A percentile compares a stretch with the other conserved stretches of the same genome.
phyloP scores from a whole-genome alignment of 1,140 invertebrate species.

The Cyclargus thomasi region DNA sequence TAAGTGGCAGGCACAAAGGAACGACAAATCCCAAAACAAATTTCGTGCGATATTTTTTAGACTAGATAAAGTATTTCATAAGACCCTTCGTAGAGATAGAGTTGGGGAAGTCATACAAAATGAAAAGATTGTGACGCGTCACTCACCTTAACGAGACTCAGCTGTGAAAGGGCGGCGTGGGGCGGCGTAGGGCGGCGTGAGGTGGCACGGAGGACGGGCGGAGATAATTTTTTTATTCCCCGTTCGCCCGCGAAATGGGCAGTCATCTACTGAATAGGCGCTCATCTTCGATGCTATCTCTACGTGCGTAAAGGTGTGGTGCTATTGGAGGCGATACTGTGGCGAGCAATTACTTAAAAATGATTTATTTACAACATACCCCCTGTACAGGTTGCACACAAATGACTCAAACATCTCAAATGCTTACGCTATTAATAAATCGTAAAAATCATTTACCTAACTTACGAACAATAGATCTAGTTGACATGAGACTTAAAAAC shows the following conservation, averaged over 20 bases:
- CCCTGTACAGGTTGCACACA: too few species aligned
- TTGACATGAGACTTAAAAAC: too few species aligned
- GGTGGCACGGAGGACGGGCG: not conserved
- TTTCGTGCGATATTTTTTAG: not conserved
- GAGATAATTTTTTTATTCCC: slow-evolving; percentile 18
- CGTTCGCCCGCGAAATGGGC: slow-evolving; percentile 17
- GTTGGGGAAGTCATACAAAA: slow-evolving; percentile 5
- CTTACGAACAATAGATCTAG: too few species aligned
- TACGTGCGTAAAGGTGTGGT: slow-evolving; percentile 7
- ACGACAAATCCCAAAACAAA: slow-evolving; percentile 3
- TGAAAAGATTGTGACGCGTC: slow-evolving; percentile 13
- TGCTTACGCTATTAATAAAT: too few species aligned
- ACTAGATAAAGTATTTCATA: slow-evolving; percentile 12
- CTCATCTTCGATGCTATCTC: slow-evolving; percentile 19
- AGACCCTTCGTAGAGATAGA: not conserved
- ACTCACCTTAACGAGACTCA: slow-evolving; percentile 23
- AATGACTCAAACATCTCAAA: too few species aligned
- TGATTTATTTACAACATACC: not conserved
- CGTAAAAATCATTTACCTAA: too few species aligned
- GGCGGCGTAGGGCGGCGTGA: too few species aligned
- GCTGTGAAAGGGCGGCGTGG: slow-evolving; percentile 16
- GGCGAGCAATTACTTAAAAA: not conserved
- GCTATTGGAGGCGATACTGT: not conserved
- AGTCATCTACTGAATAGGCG: slow-evolving; percentile 22
- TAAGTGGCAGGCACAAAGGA: not conserved